Percentiles rank a stretch among this genome's conserved stretches.
Evolutionary conservation across 1,140 invertebrate genomes (phyloP).

Genomic region (Metopolophium dirhodum): DNA sequence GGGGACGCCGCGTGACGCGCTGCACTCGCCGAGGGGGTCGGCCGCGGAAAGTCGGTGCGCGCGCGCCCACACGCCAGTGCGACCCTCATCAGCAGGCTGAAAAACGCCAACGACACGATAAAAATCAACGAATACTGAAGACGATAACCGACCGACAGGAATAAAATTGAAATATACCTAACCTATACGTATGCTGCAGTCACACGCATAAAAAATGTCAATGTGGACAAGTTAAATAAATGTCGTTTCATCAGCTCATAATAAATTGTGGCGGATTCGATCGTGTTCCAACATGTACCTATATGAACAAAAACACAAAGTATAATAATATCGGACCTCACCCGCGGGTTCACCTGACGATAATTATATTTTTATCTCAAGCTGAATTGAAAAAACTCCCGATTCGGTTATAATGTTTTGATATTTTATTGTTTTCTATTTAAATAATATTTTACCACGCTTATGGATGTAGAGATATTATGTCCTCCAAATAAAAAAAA

Average conservation of each 20-base stretch:
- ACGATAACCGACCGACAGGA: background rate
- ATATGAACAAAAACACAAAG: background rate
- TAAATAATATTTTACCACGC: background rate
- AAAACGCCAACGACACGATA: background rate
- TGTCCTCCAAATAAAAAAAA: background rate
- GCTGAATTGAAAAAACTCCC: background rate
- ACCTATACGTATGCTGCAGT: too few species aligned
- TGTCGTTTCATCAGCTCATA: too few species aligned
- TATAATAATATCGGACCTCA: background rate
- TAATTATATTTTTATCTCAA: background rate
- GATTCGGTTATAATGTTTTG: background rate
- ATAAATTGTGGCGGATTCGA: background rate
- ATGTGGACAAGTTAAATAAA: too few species aligned
- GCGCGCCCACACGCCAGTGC: slow-evolving; percentile 6
- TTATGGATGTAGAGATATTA: background rate
- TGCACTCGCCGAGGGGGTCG: slow-evolving; percentile 1
- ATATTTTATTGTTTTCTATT: background rate
- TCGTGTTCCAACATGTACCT: background rate
- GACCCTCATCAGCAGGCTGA: background rate
- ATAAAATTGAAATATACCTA: background rate
- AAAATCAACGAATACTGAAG: background rate
- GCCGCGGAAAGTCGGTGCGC: background rate
- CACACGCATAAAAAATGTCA: too few species aligned
- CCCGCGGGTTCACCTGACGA: too few species aligned
- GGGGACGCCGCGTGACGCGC: slow-evolving; percentile 34